A percentile compares a stretch with the other conserved stretches of the same genome.
These are phyloP conservation scores for Spodoptera littoralis DNA, from an alignment of 2,888 invertebrate species.

Conservation along the genomic window DNA sequence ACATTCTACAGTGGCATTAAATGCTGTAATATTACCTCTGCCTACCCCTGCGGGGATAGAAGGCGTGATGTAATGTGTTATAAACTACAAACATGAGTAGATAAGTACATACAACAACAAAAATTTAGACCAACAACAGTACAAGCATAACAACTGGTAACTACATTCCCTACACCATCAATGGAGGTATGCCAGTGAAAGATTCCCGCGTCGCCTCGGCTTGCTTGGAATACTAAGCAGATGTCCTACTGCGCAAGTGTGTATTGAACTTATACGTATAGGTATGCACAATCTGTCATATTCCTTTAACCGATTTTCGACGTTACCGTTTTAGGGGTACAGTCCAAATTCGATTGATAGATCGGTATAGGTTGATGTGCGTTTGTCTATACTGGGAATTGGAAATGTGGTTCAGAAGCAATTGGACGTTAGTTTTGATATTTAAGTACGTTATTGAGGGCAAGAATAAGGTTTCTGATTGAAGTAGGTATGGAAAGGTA, in stretches of 20 bases:
- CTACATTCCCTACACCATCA: slow-evolving; percentile 28
- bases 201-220: slow-evolving; percentile 37
- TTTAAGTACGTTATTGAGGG: background rate
- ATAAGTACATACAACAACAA: slow-evolving; percentile 4
- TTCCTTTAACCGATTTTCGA: too few species aligned
- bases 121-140: slow-evolving; percentile 24
- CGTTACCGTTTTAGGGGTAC: too few species aligned
- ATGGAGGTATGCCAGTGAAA: slow-evolving; percentile 47
- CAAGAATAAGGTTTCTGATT: background rate
- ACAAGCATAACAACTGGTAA: slow-evolving; percentile 20
- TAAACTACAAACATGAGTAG: background rate
- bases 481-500: background rate
- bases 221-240: slow-evolving; percentile 52
- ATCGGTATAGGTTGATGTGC: too few species aligned
- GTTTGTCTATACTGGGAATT: too few species aligned
- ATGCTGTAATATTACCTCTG: too few species aligned
- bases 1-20: too few species aligned
- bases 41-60: too few species aligned
- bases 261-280: slow-evolving; percentile 47
- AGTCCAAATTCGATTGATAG: too few species aligned
- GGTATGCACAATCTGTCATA: background rate
- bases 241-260: slow-evolving; percentile 42
- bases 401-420: slow-evolving; percentile 23
- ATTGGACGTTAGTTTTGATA: slow-evolving; percentile 1
- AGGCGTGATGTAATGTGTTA: too few species aligned